Base-by-base conservation (phyloP, 2,113 vertebrate genomes). In the Lipotes vexillifer region DNA sequence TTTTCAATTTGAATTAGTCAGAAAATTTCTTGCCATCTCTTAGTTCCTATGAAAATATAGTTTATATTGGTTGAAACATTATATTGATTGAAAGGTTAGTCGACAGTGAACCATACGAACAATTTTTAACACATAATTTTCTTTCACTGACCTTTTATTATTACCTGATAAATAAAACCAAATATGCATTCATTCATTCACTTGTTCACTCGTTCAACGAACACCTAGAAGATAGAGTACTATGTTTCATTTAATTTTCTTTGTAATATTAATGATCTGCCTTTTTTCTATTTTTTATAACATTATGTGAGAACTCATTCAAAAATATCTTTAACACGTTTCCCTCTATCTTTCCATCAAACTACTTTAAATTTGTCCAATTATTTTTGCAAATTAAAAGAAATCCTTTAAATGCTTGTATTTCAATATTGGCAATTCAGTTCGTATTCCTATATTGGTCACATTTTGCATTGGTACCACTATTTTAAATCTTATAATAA, bases 401-500 rank as follows among this genome's bases (percentile, higher is more conserved):
- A 78, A 65, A 46, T 74, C 78, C 27, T 92, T 78, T 61, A 82
- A 91, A 93, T 36, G 20, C 1, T 96, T 6, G 55, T 29, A 8
- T 66, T 94, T 96, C 41, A 81, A n/a, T 90, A 93, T 82, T 88
- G n/a, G 52, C 25, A 78, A 74, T 92, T 95, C 18, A 46, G 75
- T 74, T 90, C 52, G 6, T 61, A 44, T 65, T 65, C 59, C 44
- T 68, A 59, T 52, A 78, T 41, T 80, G 36, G 29, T 81, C 66
- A 85, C 38, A 94, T 49, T 94, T 88, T 59, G 36, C 96, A 80
- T 36, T 68, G 82, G n/a, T 29, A 96, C 18, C 41, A 71, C 80
- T 44, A 52, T 94, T 90, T 94, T 55, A 85, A 88, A 92, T 93
- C 49, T 94, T 63, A 88, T 31, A 78, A 94, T 52, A 97, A 96